Conservation (phyloP, 1,140 invertebrate genomes). For the Olivierus martensii region DNA sequence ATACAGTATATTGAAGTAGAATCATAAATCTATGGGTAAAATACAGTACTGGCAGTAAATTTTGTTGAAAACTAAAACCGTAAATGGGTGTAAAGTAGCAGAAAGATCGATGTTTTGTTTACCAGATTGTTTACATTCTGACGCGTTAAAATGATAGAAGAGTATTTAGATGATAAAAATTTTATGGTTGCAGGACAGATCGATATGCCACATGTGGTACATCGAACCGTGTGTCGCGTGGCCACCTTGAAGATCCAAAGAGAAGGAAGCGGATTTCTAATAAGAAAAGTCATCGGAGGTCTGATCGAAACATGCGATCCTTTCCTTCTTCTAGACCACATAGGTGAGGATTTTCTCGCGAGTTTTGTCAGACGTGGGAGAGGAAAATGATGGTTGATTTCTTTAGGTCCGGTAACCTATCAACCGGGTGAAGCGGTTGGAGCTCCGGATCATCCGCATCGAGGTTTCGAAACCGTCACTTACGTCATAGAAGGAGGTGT, state of each 20-base stretch:
- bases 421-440: constrained; percentile 5
- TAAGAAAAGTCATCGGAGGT: constrained; percentile 19
- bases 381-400: background rate
- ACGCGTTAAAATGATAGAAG: no score
- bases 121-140: no score
- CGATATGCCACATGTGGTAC: constrained; percentile 3
- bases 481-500: constrained; percentile 29
- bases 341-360: constrained; percentile 11
- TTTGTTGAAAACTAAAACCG: no score
- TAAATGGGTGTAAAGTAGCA: no score
- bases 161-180: no score
- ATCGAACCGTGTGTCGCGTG: constrained; percentile 8
- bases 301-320: constrained; percentile 18
- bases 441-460: constrained; percentile 29
- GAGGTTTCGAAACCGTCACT: constrained; percentile 38
- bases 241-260: constrained; percentile 2
- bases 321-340: constrained; percentile 22
- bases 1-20: no score
- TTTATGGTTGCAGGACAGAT: no score
- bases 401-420: constrained; percentile 8
- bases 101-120: no score
- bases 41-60: no score
- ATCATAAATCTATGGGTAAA: no score
- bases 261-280: constrained; percentile 20
- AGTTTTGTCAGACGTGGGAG: no score